A percentile compares a stretch with the other conserved stretches of the same genome.
phyloP scores from a whole-genome alignment of 2,888 invertebrate genomes.

The Zeuzera pyrina region DNA sequence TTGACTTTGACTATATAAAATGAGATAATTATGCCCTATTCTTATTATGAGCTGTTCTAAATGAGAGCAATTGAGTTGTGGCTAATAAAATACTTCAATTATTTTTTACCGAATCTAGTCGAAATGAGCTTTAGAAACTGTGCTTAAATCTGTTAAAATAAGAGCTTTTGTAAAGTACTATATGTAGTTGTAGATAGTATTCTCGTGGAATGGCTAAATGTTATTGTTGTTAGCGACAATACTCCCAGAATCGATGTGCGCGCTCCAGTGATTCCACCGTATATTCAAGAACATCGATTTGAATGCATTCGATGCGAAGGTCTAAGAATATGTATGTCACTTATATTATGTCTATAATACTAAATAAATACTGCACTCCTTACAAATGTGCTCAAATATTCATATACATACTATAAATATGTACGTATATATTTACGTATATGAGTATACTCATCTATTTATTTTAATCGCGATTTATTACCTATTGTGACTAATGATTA shows the following conservation, averaged over 20 bases:
- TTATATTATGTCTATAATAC: background rate
- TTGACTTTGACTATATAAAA: too few relatives aligned
- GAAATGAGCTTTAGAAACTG: constrained; percentile 57
- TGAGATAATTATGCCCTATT: too few relatives aligned
- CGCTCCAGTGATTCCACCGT: constrained; percentile 24
- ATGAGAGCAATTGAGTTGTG: constrained; percentile 1
- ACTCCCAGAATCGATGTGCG: constrained; percentile 22
- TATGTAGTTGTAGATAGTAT: constrained; percentile 44
- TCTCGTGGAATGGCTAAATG: constrained; percentile 31
- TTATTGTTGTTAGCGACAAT: constrained; percentile 27
- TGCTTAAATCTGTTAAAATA: constrained; percentile 53
- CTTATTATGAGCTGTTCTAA: too few relatives aligned
- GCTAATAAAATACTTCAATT: constrained; percentile 4
- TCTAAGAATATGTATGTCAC: constrained; percentile 12
- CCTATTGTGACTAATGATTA: too few relatives aligned
- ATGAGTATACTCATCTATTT: too few relatives aligned
- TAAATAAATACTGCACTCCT: too few relatives aligned
- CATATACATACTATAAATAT: too few relatives aligned
- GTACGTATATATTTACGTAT: too few relatives aligned
- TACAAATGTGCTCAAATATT: too few relatives aligned
- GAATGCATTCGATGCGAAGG: constrained; percentile 16
- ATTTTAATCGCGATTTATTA: too few relatives aligned
- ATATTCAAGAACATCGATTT: constrained; percentile 22
- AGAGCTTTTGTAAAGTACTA: constrained; percentile 52
- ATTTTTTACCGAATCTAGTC: constrained; percentile 24